Evolutionary conservation across 2,797 vertebrate genomes (phyloP), one percentile per base, ranked within the genome.

Genomic region (Harpagifer antarcticus): DNA sequence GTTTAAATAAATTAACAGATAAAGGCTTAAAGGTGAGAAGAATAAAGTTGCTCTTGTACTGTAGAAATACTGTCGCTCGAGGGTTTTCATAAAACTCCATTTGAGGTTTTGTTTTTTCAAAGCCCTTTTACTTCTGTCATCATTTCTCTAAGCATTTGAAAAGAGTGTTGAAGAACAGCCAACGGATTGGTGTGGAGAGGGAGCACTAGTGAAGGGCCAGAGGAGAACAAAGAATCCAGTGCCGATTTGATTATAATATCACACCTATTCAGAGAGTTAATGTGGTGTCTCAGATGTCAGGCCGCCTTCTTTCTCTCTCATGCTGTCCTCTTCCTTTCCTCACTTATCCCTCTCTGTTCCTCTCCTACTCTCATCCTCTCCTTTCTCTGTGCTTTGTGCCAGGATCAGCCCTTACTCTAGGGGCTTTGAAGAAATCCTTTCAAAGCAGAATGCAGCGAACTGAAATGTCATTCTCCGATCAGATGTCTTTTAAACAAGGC

Each of bases 201-300:
- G 16, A 77, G 72, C 56, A 43, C 67, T 70, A 48, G 76, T 72
- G 79, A 77, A 84, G 73, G 66, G 60, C 74, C 81, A 40, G 71
- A 74, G 40, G 66, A 89, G 90, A 93, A 92, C 89, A 91, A 90
- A 90, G 79, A 69, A 9, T 49, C 72, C 69, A 52, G 68, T 47
- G 79, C 80, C 86, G 89, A 79, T 87, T 83, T 88, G 75, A 91
- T 87, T 88, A 85, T 79, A 84, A 91, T 83, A 92, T 89, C 82
- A 86, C 81, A 91, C 81, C 86, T 86, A 74, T 91, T 88, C 82
- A 87, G 49, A 56, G 65, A 80, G 73, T 79, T 85, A 91, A 90
- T 86, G 87, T 48, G 76, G 52, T 53, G 71, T 85, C 81, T 87
- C 74, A 79, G 57, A 83, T 88, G 87, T 87, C 86, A 85, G 48